Evolutionary conservation across 2,888 invertebrate species (phyloP), one percentile per base, ranked within the genome.

Genomic region (Pseudococcus longispinus): DNA sequence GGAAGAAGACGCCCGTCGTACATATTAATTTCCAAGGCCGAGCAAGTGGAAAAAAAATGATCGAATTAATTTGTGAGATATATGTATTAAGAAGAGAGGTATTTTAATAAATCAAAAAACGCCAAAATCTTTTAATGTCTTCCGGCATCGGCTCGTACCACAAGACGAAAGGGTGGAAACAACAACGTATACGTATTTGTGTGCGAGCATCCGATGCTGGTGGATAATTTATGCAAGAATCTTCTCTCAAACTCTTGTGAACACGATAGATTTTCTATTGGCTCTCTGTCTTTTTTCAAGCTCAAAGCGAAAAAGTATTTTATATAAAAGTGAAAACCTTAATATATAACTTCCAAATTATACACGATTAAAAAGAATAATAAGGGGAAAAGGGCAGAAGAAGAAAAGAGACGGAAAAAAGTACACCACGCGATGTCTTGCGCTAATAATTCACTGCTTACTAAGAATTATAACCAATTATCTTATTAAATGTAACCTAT

Each of bases 401-500:
- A 23, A 23, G 60, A 70, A 70, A 70, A 70, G 70, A 70, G 70
- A 32, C 15, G 70, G 70, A 70, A 84, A 85, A 46, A 77, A 86
- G 80, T 86, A 86, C 86, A 86, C 86, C 86, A 86, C 86, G 86
- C 86, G 86, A 86, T 86, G 86, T 86, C 86, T 86, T 86, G 80
- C 80, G 86, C 86, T 86, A 86, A 86, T 86, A 86, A 86, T 86
- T 86, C 86, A 86, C 86, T 80, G 80, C 86, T 85, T 70, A 46
- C 55, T 32, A 37, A 44, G 55, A 86, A 80, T 86, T 86, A 86
- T 86, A 77, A 86, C 77, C 80, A 86, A 86, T 86, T 86, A 86
- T 86, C 80, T 86, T 86, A 86, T 85, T 85, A 85, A 85, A 85
- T 74, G 74, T 44, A 74, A 85, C 85, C 85, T 74, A 85, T 85